Percentiles rank a stretch among this genome's conserved stretches.
phyloP scores from a whole-genome alignment of 2,888 invertebrate genomes.

The Ectemnius cavifrons region DNA sequence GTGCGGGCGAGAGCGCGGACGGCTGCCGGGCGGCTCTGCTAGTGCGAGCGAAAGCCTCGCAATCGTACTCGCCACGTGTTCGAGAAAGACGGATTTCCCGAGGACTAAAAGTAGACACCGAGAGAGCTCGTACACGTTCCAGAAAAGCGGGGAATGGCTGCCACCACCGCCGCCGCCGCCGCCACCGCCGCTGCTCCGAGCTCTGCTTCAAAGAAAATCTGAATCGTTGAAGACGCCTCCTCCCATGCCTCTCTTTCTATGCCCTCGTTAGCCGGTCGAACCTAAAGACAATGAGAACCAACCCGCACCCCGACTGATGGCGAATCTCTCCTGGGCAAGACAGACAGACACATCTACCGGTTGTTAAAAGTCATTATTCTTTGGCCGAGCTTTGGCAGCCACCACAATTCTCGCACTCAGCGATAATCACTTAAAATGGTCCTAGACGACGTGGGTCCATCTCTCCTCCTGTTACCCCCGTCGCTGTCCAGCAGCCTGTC shows the following conservation, averaged over 20 bases:
- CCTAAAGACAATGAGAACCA: background rate
- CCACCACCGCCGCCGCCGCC: constrained; percentile 24
- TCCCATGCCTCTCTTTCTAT: background rate
- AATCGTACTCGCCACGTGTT: constrained; percentile 28
- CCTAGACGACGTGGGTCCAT: background rate
- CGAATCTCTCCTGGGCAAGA: no score
- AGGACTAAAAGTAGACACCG: constrained; percentile 62
- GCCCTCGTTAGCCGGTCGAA: background rate
- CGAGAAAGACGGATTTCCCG: constrained; percentile 51
- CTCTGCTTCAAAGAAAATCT: constrained; percentile 37
- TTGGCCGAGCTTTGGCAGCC: background rate
- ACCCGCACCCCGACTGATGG: background rate
- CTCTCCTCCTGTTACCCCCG: no score
- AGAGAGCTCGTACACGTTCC: constrained; percentile 35
- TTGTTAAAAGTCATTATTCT: constrained; percentile 6
- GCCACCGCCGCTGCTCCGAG: background rate
- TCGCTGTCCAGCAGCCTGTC: background rate
- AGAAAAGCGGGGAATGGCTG: constrained; percentile 32
- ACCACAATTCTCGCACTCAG: constrained; percentile 2
- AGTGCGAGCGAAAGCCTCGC: constrained; percentile 51
- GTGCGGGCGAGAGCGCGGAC: constrained; percentile 53
- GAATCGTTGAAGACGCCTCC: constrained; percentile 38
- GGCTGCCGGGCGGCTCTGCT: constrained; percentile 15
- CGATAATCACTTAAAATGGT: background rate
- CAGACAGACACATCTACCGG: no score